Percentiles rank a stretch among this genome's conserved stretches.
Evolutionary conservation across 2,888 invertebrate genomes (phyloP).

Genomic region (Hymenopus coronatus): DNA sequence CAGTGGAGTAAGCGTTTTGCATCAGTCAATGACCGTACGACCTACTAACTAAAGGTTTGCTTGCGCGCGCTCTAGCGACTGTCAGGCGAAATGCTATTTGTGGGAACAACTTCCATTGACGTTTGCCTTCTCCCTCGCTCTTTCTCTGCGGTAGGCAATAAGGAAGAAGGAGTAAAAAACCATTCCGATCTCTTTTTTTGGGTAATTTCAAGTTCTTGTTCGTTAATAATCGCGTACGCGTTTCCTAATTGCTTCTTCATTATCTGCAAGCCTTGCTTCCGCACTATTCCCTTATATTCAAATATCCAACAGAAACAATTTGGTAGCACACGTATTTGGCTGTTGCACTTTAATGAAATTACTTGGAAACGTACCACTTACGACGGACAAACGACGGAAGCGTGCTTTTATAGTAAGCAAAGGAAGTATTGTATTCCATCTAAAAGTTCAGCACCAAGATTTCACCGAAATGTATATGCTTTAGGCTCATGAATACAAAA

Average conservation of each 20-base stretch:
- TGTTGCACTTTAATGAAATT: no score
- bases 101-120: not conserved
- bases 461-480: no score
- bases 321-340: no score
- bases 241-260: not conserved
- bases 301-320: no score
- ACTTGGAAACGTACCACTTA: no score
- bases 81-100: not conserved
- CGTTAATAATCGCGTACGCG: not conserved
- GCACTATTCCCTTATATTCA: not conserved
- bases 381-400: no score
- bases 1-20: conserved; percentile 24
- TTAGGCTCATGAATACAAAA: no score
- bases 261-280: not conserved
- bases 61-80: not conserved
- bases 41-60: conserved; percentile 9
- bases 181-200: not conserved
- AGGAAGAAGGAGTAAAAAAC: not conserved
- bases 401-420: no score
- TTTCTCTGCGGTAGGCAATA: not conserved
- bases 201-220: not conserved
- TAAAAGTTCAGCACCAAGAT: no score
- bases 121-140: not conserved
- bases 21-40: conserved; percentile 30
- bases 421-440: no score